A percentile compares a stretch with the other conserved stretches of the same genome.
Evolutionary conservation across 2,888 invertebrate species (phyloP).

Genomic region (Patella caerulea): DNA sequence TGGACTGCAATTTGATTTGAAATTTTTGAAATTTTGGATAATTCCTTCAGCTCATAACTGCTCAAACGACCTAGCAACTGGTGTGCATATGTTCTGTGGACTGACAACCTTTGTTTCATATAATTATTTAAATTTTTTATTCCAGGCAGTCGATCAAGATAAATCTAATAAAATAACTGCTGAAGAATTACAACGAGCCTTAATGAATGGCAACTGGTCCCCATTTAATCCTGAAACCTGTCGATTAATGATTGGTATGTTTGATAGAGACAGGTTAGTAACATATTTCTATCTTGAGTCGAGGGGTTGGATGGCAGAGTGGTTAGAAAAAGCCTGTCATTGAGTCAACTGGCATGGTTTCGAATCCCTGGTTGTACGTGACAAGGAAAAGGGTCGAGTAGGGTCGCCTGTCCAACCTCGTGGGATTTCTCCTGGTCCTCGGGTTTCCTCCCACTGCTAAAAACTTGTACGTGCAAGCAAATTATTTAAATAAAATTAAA

Average conservation of each 20-base stretch:
- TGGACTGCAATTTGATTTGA: neutral
- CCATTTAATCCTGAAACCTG: conserved; percentile 71
- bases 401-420: too few relatives aligned
- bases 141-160: conserved; percentile 65
- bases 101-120: neutral
- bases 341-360: too few relatives aligned
- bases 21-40: neutral
- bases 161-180: conserved; percentile 66
- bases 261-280: conserved; percentile 68
- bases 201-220: conserved; percentile 71
- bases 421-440: too few relatives aligned
- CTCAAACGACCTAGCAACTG: neutral
- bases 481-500: too few relatives aligned
- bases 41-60: neutral
- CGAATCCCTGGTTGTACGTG: too few relatives aligned
- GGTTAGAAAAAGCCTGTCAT: too few relatives aligned
- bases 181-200: conserved; percentile 65
- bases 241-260: conserved; percentile 72
- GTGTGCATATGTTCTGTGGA: neutral
- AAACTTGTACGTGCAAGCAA: too few relatives aligned
- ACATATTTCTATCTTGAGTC: too few relatives aligned
- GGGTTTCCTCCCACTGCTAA: too few relatives aligned
- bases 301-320: too few relatives aligned
- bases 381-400: too few relatives aligned
- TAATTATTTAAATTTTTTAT: conserved; percentile 14